Base-by-base conservation (phyloP, 2,888 invertebrate genomes). In the Tethea ocularis region DNA sequence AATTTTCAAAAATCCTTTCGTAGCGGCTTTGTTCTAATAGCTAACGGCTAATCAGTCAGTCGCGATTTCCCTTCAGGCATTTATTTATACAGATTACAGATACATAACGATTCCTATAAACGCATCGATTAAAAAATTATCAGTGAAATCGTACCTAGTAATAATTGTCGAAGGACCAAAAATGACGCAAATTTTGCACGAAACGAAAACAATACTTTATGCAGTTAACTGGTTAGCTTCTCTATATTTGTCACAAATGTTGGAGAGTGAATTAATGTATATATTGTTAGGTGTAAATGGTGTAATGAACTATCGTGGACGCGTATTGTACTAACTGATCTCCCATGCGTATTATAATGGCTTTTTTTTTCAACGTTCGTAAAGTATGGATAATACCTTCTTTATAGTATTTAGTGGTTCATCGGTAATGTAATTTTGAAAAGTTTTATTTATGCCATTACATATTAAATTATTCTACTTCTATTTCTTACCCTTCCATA, bases 191-290 rank as follows among this genome's bases (percentile, higher is more conserved):
- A 5, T 29, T 6, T 29, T 29, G 29, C 7, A 29, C 29, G 1
- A 8, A 29, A 8, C 29, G 3, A 29, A 2, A 6, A 29, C 29
- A 29, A 4, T 10, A 8, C 2, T 29, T 29, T 29, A 10, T 11
- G 0, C 26, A 10, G 8, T 29, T 29, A 13, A 33, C 13, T 33
- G 13, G 33, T 33, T 33, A 33, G 33, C n/a, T n/a, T 38, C 38
- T 38, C 2, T 38, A 33, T n/a, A n/a, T 38, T 38, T n/a, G n/a
- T 38, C 38, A 38, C n/a, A 38, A 38, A 38, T 38, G 6, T n/a
- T 38, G 38, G n/a, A 38, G 38, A 38, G 38, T 38, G 38, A 38
- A 38, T n/a, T 38, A n/a, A 38, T 38, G n/a, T 38, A n/a, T n/a
- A 7, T 38, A 38, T 38, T 38, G 38, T 38, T n/a, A n/a, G 36